These are phyloP conservation scores for Apotomis betuletana DNA, from an alignment of 2,888 invertebrate species.

Conservation along the genomic window DNA sequence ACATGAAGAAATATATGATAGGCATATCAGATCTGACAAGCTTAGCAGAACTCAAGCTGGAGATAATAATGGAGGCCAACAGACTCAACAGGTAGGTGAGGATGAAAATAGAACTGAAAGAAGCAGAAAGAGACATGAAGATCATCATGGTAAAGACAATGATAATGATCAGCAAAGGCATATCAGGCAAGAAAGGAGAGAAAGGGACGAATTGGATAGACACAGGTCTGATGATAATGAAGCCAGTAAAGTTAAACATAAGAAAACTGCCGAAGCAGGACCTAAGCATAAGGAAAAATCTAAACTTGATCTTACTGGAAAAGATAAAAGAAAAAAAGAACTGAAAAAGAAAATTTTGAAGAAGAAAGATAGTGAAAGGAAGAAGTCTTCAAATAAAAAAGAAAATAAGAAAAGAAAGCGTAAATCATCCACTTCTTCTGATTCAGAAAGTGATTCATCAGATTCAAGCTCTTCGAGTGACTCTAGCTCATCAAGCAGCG, in stretches of 20 bases:
- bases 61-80: conserved; percentile 38
- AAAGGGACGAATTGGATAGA: neutral
- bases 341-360: conserved; percentile 46
- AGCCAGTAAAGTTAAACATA: conserved; percentile 31
- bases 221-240: conserved; percentile 30
- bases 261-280: conserved; percentile 44
- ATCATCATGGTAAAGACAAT: conserved; percentile 28
- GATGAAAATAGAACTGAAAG: conserved; percentile 42
- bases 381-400: conserved; percentile 45
- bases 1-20: conserved; percentile 34
- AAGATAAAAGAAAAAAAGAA: conserved; percentile 45
- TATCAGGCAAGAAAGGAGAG: conserved; percentile 13
- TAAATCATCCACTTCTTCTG: conserved; percentile 67
- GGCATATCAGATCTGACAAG: conserved; percentile 29
- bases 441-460: conserved; percentile 65
- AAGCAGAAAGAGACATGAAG: conserved; percentile 34
- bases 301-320: conserved; percentile 40
- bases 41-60: conserved; percentile 43
- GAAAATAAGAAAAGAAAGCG: conserved; percentile 55
- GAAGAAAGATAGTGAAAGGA: conserved; percentile 49
- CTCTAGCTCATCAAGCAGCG: conserved; percentile 66
- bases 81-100: conserved; percentile 28
- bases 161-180: neutral
- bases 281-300: conserved; percentile 38
- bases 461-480: conserved; percentile 68